Evolutionary conservation across 2,113 vertebrate genomes (phyloP).

Genomic region (Casuarius casuarius): DNA sequence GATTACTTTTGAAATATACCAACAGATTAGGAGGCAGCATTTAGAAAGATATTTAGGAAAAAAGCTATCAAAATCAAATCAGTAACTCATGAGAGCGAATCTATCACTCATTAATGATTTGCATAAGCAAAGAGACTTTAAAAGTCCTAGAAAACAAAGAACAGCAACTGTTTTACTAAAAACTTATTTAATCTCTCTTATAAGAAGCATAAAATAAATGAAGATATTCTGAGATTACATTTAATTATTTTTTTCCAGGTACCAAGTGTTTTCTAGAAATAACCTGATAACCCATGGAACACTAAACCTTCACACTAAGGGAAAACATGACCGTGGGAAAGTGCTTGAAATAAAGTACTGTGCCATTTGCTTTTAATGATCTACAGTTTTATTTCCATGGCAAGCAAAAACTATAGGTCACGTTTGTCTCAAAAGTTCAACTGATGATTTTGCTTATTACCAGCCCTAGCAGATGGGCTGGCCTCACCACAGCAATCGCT

Average conservation of each 20-base stretch:
- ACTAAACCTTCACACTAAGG: neutral
- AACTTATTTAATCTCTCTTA: neutral
- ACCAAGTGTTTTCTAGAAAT: neutral
- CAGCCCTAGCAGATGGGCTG: neutral
- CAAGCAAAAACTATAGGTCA: neutral
- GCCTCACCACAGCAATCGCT: fast-evolving
- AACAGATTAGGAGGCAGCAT: neutral
- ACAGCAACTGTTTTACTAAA: neutral
- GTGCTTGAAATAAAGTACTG: neutral
- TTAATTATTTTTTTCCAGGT: neutral
- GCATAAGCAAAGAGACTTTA: neutral
- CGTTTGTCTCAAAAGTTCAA: neutral
- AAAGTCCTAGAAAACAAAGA: neutral
- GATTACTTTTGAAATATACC: neutral
- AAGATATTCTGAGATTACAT: neutral
- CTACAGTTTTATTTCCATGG: neutral
- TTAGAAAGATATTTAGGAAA: neutral
- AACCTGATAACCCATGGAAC: neutral
- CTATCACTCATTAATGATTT: neutral
- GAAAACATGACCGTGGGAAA: neutral
- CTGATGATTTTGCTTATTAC: neutral
- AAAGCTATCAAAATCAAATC: neutral
- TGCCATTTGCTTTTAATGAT: neutral
- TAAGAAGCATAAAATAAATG: neutral
- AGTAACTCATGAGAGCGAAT: neutral